Percentiles rank a stretch among this genome's conserved stretches.
Conservation (phyloP, 2,888 invertebrate species). For the Listrodromus nycthemerus region DNA sequence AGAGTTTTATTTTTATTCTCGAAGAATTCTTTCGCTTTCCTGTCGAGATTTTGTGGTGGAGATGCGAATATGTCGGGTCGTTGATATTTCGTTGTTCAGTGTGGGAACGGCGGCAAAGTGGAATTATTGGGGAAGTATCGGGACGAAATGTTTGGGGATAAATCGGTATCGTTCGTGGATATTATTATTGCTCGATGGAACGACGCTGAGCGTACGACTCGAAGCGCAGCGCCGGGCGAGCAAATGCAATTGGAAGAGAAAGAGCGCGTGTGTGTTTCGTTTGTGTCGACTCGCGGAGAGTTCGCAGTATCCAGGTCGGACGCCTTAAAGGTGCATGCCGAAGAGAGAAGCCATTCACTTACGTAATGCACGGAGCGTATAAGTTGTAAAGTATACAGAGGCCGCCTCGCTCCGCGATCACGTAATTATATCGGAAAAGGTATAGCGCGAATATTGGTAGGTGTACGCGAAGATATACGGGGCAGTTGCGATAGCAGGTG, state of each 20-base stretch:
- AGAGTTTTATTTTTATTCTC: too few relatives aligned
- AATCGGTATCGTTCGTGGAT: slow-evolving; percentile 45
- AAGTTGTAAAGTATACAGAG: slow-evolving; percentile 12
- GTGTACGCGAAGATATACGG: slow-evolving; percentile 10
- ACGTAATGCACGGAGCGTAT: slow-evolving; percentile 52
- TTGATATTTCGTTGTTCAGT: not conserved
- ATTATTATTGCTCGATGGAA: slow-evolving; percentile 26
- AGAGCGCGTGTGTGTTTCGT: slow-evolving; percentile 46
- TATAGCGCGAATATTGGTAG: slow-evolving; percentile 20
- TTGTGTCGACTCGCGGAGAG: slow-evolving; percentile 55
- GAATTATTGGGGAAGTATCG: slow-evolving; percentile 22
- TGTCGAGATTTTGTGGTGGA: too few relatives aligned
- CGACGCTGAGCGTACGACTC: slow-evolving; percentile 59
- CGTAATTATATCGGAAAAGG: slow-evolving; percentile 43
- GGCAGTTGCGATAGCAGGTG: not conserved
- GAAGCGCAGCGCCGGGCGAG: slow-evolving; percentile 4
- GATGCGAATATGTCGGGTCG: too few relatives aligned
- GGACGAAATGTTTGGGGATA: slow-evolving; percentile 11
- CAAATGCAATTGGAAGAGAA: slow-evolving; percentile 47
- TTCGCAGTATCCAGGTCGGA: slow-evolving; percentile 77
- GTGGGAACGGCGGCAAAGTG: not conserved
- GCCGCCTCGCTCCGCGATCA: slow-evolving; percentile 14
- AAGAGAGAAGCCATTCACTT: slow-evolving; percentile 74
- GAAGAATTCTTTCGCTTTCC: too few relatives aligned
- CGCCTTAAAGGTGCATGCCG: slow-evolving; percentile 73